Evolutionary conservation across 2,888 invertebrate species (phyloP).

Genomic region (Nephrotoma flavescens): DNA sequence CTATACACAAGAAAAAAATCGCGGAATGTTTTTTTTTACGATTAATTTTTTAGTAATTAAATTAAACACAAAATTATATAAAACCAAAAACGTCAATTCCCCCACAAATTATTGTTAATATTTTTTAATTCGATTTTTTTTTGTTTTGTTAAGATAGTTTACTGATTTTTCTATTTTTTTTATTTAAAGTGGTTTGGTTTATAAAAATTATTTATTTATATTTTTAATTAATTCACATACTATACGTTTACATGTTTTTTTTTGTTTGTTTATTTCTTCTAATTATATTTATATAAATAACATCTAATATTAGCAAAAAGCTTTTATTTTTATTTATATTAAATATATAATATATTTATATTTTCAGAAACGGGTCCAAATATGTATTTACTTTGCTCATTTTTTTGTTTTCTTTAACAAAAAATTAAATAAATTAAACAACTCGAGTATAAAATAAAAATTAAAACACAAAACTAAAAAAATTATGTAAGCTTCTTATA

Average conservation of each 20-base stretch:
- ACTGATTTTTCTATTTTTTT: neutral
- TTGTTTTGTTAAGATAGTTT: neutral
- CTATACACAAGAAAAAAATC: neutral
- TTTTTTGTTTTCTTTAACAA: neutral
- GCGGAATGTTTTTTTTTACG: neutral
- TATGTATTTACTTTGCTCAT: neutral
- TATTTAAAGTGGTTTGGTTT: neutral
- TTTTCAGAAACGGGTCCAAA: neutral
- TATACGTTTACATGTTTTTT: neutral
- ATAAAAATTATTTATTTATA: neutral
- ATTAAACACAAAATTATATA: neutral
- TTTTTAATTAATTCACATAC: neutral
- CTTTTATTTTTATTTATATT: neutral
- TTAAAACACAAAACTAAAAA: neutral
- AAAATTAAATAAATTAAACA: neutral
- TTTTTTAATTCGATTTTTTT: neutral
- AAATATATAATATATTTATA: neutral
- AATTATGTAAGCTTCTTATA: neutral
- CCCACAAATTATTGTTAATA: neutral
- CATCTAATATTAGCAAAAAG: neutral
- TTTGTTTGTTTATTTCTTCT: neutral
- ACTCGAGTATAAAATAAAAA: neutral
- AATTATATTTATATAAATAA: neutral
- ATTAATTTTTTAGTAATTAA: neutral
- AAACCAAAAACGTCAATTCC: neutral